phyloP scores from a whole-genome alignment of 2,797 vertebrate species.

The Myotis planiceps region DNA sequence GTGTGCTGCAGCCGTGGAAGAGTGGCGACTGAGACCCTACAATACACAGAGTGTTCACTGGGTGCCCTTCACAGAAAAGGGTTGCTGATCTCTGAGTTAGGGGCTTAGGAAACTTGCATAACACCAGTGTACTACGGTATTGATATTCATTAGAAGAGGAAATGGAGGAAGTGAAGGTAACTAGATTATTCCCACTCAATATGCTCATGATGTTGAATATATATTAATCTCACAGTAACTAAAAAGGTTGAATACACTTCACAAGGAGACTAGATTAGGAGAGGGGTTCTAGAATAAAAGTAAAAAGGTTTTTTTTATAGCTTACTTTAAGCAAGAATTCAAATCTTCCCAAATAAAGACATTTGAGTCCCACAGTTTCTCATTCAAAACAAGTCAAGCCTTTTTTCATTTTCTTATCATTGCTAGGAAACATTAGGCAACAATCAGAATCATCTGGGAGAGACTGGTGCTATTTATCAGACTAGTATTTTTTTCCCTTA shows the following conservation, averaged over 20 bases:
- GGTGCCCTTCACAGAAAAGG: background rate
- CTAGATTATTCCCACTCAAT: background rate
- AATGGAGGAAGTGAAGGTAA: background rate
- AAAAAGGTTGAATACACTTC: background rate
- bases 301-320: background rate
- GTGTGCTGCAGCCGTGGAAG: background rate
- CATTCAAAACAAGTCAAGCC: background rate
- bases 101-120: background rate
- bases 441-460: background rate
- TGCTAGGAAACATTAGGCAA: background rate
- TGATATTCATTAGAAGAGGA: background rate
- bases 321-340: background rate
- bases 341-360: background rate
- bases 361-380: background rate
- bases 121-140: background rate
- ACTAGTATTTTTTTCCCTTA: background rate
- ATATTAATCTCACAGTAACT: background rate
- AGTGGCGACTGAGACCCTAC: background rate
- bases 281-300: background rate
- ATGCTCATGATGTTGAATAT: background rate
- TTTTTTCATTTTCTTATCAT: background rate
- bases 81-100: background rate
- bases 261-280: background rate
- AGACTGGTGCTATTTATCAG: background rate
- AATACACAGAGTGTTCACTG: background rate